These are phyloP conservation scores for Dryomyza anilis DNA, from an alignment of 2,888 invertebrate species.

Conservation along the genomic window DNA sequence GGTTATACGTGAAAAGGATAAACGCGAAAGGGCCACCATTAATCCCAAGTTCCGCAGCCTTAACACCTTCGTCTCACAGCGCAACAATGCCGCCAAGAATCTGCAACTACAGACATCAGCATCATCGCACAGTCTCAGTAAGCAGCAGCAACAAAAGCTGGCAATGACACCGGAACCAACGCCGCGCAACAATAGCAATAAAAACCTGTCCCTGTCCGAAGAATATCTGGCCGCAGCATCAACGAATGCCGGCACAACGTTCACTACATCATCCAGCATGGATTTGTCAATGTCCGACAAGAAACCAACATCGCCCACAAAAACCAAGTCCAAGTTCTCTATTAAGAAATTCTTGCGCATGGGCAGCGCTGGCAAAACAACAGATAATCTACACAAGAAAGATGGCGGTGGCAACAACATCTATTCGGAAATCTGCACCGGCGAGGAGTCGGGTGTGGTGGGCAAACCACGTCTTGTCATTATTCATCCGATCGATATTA, in stretches of 20 bases:
- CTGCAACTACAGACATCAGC: constrained; percentile 51
- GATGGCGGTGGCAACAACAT: constrained; percentile 62
- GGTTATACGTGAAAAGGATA: constrained; percentile 76
- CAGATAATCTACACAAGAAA: constrained; percentile 60
- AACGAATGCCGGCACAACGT: constrained; percentile 8
- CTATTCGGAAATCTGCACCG: constrained; percentile 60
- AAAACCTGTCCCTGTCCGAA: constrained; percentile 75
- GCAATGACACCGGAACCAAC: constrained; percentile 71
- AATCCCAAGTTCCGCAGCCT: constrained; percentile 68
- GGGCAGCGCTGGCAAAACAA: constrained; percentile 74
- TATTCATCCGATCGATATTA: constrained; percentile 85
- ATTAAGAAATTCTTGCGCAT: constrained; percentile 82
- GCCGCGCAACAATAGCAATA: constrained; percentile 63
- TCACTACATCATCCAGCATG: constrained; percentile 28
- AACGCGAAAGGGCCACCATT: constrained; percentile 72
- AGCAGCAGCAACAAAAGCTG: no score
- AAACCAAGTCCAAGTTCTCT: constrained; percentile 79
- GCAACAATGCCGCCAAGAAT: constrained; percentile 55
- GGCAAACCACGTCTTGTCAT: constrained; percentile 79
- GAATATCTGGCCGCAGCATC: constrained; percentile 66
- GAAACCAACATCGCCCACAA: constrained; percentile 46
- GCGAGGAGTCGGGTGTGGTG: constrained; percentile 52
- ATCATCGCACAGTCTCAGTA: constrained; percentile 47
- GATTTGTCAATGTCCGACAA: constrained; percentile 34
- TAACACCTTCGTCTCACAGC: constrained; percentile 60